These are phyloP conservation scores for Vimba vimba DNA, from an alignment of 2,113 vertebrate genomes.

Conservation along the genomic window DNA sequence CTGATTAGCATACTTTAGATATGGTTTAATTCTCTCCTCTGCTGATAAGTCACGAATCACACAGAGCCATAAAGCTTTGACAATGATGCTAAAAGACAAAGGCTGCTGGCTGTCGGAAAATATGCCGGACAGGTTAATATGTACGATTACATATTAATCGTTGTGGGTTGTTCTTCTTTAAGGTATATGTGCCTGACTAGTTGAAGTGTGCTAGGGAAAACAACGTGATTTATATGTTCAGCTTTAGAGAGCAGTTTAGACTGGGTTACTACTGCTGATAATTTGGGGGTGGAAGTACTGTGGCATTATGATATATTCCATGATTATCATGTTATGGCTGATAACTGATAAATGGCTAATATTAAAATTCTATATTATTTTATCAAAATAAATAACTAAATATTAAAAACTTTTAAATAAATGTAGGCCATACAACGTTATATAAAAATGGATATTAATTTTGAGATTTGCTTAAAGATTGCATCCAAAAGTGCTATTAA, in stretches of 20 bases:
- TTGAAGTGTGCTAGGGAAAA: not conserved
- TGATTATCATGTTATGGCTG: not conserved
- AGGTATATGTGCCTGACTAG: conserved; percentile 8
- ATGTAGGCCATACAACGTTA: not conserved
- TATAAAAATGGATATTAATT: not conserved
- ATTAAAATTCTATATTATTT: not conserved
- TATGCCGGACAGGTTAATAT: conserved; percentile 42
- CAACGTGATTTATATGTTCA: not conserved
- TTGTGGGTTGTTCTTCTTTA: conserved; percentile 1
- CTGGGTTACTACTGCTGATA: not conserved
- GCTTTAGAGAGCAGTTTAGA: not conserved
- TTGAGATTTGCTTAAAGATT: not conserved
- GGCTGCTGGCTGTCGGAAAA: conserved; percentile 60
- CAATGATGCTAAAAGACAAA: conserved; percentile 47
- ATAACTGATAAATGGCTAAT: not conserved
- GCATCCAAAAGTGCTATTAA: not conserved
- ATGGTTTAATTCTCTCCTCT: conserved; percentile 79
- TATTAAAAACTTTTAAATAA: no score
- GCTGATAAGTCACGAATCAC: conserved; percentile 69
- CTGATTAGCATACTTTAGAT: conserved; percentile 84
- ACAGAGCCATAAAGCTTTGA: conserved; percentile 48
- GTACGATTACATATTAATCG: not conserved
- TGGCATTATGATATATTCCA: not conserved
- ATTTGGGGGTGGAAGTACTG: no score
- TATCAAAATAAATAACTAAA: not conserved